These are phyloP conservation scores for Selene dorsalis DNA, from an alignment of 2,797 vertebrate genomes.

Conservation along the genomic window DNA sequence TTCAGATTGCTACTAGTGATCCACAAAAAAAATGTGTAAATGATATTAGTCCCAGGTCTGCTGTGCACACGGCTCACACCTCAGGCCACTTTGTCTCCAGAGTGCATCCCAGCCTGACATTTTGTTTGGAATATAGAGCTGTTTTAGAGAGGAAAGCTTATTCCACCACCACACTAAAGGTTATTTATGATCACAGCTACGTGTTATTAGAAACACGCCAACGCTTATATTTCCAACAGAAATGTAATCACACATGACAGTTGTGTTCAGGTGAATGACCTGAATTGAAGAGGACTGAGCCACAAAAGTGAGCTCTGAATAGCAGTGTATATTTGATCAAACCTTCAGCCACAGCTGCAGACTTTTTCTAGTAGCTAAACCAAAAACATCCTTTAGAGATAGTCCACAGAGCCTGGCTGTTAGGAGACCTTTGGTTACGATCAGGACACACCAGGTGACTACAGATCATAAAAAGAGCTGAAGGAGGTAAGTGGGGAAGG, in stretches of 20 bases:
- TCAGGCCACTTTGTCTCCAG: slow-evolving; percentile 50
- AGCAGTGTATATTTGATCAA: slow-evolving; percentile 10
- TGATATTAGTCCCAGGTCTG: slow-evolving; percentile 25
- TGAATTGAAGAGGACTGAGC: slow-evolving; percentile 18
- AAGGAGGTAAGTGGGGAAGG: too few relatives aligned
- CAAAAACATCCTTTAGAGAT: not conserved
- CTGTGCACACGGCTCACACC: slow-evolving; percentile 31
- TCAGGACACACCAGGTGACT: too few relatives aligned
- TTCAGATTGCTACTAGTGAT: not conserved
- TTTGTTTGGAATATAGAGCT: slow-evolving; percentile 58
- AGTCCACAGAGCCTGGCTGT: too few relatives aligned
- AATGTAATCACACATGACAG: slow-evolving; percentile 58
- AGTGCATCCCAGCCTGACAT: slow-evolving; percentile 50
- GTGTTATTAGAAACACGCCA: slow-evolving; percentile 25
- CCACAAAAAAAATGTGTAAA: not conserved
- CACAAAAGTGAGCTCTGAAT: slow-evolving; percentile 13
- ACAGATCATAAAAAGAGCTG: too few relatives aligned
- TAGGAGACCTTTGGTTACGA: too few relatives aligned
- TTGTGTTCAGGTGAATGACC: slow-evolving; percentile 46
- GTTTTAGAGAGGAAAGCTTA: slow-evolving; percentile 51
- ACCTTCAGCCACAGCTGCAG: not conserved
- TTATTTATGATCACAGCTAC: slow-evolving; percentile 50
- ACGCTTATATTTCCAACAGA: slow-evolving; percentile 23
- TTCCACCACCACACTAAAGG: slow-evolving; percentile 40
- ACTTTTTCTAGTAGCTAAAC: not conserved